Conservation (phyloP, 2,888 invertebrate species). For the Halocaridina rubra region DNA sequence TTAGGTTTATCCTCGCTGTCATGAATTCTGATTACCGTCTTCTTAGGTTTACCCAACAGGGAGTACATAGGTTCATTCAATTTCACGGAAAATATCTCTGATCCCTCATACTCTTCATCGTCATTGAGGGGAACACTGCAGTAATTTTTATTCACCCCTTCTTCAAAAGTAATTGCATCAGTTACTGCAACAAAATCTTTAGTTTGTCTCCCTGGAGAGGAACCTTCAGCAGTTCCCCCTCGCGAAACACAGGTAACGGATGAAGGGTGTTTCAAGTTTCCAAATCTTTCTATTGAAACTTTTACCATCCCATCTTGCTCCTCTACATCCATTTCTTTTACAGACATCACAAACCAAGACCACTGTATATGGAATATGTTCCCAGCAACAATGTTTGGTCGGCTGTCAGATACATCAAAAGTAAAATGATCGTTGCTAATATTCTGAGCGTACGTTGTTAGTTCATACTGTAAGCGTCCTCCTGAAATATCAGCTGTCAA, state of each 20-base stretch:
- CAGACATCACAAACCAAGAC: constrained; percentile 45
- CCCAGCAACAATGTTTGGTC: constrained; percentile 30
- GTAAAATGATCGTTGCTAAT: constrained; percentile 45
- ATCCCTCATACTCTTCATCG: constrained; percentile 67
- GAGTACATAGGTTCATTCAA: constrained; percentile 65
- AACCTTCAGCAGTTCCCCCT: constrained; percentile 23
- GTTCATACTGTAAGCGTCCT: constrained; percentile 46
- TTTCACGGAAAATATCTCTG: constrained; percentile 67
- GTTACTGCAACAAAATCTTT: constrained; percentile 28
- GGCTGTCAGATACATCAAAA: constrained; percentile 42
- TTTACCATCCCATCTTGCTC: constrained; percentile 33
- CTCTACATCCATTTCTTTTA: constrained; percentile 36
- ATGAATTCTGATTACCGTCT: constrained; percentile 37
- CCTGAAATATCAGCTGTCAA: constrained; percentile 41
- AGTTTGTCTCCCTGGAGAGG: neutral
- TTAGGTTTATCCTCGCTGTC: constrained; percentile 51
- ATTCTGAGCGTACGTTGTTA: constrained; percentile 24
- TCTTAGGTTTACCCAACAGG: constrained; percentile 47
- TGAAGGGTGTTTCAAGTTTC: constrained; percentile 51
- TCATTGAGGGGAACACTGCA: constrained; percentile 68
- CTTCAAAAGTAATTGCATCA: constrained; percentile 31
- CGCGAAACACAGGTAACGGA: constrained; percentile 41
- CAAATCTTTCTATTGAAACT: constrained; percentile 36
- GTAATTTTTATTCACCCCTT: constrained; percentile 67
- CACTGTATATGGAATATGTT: constrained; percentile 52